phyloP scores from a whole-genome alignment of 2,113 vertebrate genomes.

The Phylloscopus whistleri region DNA sequence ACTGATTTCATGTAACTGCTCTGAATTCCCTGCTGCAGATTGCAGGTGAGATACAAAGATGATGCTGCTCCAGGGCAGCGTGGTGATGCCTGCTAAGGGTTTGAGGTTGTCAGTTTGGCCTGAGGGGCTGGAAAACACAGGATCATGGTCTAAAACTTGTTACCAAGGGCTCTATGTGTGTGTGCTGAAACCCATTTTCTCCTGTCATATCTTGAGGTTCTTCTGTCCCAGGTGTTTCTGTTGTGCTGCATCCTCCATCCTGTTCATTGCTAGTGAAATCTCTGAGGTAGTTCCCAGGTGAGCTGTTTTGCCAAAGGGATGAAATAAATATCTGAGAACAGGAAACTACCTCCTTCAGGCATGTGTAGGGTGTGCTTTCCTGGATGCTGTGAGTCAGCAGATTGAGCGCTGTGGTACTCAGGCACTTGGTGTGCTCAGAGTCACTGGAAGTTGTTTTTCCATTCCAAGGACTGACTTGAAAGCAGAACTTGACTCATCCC shows the following conservation, averaged over 20 bases:
- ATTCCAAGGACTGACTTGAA: neutral
- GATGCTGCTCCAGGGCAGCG: neutral
- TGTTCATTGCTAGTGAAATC: neutral
- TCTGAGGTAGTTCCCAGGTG: neutral
- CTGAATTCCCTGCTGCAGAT: neutral
- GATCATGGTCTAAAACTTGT: neutral
- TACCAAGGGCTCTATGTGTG: neutral
- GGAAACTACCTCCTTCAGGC: neutral
- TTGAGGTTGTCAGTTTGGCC: neutral
- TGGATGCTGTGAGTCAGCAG: neutral
- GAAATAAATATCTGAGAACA: neutral
- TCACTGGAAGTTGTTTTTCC: neutral
- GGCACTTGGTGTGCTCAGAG: neutral
- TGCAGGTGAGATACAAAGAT: neutral
- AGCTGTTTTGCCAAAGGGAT: neutral
- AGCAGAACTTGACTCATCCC: neutral
- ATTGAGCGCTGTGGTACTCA: neutral
- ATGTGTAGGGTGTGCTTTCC: neutral
- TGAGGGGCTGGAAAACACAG: neutral
- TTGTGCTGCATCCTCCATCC: neutral
- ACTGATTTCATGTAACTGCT: neutral
- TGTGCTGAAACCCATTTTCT: neutral
- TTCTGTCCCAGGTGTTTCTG: neutral
- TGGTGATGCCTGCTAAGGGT: neutral
- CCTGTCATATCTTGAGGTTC: rapidly evolving